These are phyloP conservation scores for Zosterops lateralis DNA, from an alignment of 2,113 vertebrate species.

Conservation along the genomic window DNA sequence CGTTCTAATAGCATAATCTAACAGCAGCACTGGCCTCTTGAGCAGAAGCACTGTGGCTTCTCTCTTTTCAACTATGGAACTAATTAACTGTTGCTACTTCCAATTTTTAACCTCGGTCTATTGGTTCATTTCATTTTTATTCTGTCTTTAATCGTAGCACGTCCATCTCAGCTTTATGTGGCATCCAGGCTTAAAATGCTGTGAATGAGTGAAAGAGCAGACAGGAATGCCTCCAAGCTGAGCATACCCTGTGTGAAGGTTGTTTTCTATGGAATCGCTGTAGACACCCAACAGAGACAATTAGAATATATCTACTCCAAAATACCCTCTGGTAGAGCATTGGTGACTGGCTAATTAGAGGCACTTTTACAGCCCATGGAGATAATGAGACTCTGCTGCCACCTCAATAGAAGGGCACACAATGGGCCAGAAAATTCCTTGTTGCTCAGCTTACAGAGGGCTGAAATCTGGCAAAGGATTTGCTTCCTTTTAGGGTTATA, in stretches of 20 bases:
- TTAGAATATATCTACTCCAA: constrained; percentile 68
- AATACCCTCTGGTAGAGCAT: constrained; percentile 64
- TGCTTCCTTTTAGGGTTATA: background rate
- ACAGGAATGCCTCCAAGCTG: constrained; percentile 59
- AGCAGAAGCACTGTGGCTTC: constrained; percentile 13
- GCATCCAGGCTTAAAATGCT: constrained; percentile 47
- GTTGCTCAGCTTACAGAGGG: constrained; percentile 9
- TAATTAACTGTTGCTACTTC: constrained; percentile 61
- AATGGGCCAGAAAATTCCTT: constrained; percentile 56
- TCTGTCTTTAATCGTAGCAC: constrained; percentile 61
- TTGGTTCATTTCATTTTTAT: constrained; percentile 64
- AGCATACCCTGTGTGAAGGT: constrained; percentile 47
- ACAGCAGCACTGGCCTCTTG: background rate
- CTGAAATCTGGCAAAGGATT: constrained; percentile 20
- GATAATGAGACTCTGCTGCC: constrained; percentile 58
- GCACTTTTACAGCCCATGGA: constrained; percentile 54
- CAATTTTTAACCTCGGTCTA: constrained; percentile 53
- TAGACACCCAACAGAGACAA: constrained; percentile 67
- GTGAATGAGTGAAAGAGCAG: constrained; percentile 46
- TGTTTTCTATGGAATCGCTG: constrained; percentile 67
- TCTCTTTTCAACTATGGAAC: constrained; percentile 29
- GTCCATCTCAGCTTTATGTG: constrained; percentile 44
- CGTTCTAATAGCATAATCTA: background rate
- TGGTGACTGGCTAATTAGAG: constrained; percentile 70
- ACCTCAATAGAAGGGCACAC: constrained; percentile 55